Percentiles rank a stretch among this genome's conserved stretches.
phyloP scores from a whole-genome alignment of 1,140 invertebrate species.

The Contarinia nasturtii region DNA sequence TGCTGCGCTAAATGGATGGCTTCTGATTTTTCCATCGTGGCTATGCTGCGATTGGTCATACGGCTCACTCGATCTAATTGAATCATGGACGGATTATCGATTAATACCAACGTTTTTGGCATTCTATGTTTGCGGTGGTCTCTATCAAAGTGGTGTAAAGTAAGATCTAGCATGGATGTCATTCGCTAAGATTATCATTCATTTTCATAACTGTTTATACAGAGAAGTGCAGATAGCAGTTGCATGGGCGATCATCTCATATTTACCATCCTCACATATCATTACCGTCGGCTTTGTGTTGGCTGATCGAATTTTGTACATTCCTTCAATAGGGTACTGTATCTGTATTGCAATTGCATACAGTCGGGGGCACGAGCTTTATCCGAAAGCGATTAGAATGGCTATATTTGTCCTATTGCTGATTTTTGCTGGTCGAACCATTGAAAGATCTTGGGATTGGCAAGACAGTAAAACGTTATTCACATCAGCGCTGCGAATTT shows the following conservation, averaged over 20 bases:
- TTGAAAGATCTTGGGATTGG: slow-evolving; percentile 61
- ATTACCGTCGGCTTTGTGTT: slow-evolving; percentile 86
- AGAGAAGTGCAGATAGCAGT: slow-evolving; percentile 40
- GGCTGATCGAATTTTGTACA: slow-evolving; percentile 69
- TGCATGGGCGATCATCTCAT: slow-evolving; percentile 60
- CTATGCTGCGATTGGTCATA: slow-evolving; percentile 88
- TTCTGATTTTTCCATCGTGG: slow-evolving; percentile 68
- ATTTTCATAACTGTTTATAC: slow-evolving; percentile 15
- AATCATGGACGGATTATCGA: slow-evolving; percentile 36
- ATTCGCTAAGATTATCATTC: not conserved
- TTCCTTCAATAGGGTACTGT: slow-evolving; percentile 73
- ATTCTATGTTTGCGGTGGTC: slow-evolving; percentile 32
- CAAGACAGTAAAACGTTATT: slow-evolving; percentile 52
- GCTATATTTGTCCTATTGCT: slow-evolving; percentile 16
- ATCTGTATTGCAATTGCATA: slow-evolving; percentile 50
- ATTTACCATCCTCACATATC: slow-evolving; percentile 81
- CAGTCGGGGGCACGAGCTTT: slow-evolving; percentile 9
- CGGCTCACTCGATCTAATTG: slow-evolving; percentile 64
- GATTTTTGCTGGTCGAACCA: slow-evolving; percentile 38
- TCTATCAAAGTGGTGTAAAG: slow-evolving; percentile 6
- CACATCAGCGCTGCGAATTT: slow-evolving; percentile 48
- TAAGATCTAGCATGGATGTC: not conserved
- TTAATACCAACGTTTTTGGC: slow-evolving; percentile 37
- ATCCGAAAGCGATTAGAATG: not conserved
- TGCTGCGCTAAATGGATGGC: slow-evolving; percentile 56